A percentile compares a stretch with the other conserved stretches of the same genome.
Evolutionary conservation across 1,140 invertebrate species (phyloP).

Genomic region (Hydropsyche tenuis): DNA sequence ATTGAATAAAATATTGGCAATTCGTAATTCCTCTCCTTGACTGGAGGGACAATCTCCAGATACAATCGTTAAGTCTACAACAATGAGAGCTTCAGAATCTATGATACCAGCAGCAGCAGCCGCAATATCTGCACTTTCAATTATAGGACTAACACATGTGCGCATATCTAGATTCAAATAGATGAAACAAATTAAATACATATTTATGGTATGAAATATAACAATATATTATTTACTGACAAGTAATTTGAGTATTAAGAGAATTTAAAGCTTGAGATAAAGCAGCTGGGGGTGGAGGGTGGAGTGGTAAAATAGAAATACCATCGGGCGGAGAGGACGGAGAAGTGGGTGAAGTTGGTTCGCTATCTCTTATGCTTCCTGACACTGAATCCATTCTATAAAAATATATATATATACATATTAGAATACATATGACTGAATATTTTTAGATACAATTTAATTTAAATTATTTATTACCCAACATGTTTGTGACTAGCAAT

Average conservation of each 20-base stretch:
- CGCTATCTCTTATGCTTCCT: conserved; percentile 89
- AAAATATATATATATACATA: conserved; percentile 11
- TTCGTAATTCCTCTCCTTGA: conserved; percentile 69
- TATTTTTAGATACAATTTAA: neutral
- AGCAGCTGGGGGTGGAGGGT: conserved; percentile 65
- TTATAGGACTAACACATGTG: conserved; percentile 40
- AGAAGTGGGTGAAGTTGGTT: conserved; percentile 85
- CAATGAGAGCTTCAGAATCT: conserved; percentile 85
- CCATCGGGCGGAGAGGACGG: conserved; percentile 70
- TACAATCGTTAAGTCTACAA: conserved; percentile 80
- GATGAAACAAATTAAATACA: neutral
- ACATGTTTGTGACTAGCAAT: conserved; percentile 94
- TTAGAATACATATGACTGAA: neutral
- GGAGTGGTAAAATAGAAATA: conserved; percentile 52
- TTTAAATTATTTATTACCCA: too few species aligned
- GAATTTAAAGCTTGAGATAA: conserved; percentile 66
- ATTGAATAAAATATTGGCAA: conserved; percentile 90
- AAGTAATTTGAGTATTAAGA: conserved; percentile 55
- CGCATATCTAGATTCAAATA: conserved; percentile 28
- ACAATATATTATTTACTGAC: conserved; percentile 40
- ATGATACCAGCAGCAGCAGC: conserved; percentile 55
- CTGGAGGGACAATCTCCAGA: conserved; percentile 62
- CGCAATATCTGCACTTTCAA: conserved; percentile 33
- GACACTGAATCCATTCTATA: conserved; percentile 90
- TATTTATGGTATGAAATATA: neutral